These are phyloP conservation scores for Plebejus melissa DNA, from an alignment of 2,888 invertebrate species.

Conservation along the genomic window DNA sequence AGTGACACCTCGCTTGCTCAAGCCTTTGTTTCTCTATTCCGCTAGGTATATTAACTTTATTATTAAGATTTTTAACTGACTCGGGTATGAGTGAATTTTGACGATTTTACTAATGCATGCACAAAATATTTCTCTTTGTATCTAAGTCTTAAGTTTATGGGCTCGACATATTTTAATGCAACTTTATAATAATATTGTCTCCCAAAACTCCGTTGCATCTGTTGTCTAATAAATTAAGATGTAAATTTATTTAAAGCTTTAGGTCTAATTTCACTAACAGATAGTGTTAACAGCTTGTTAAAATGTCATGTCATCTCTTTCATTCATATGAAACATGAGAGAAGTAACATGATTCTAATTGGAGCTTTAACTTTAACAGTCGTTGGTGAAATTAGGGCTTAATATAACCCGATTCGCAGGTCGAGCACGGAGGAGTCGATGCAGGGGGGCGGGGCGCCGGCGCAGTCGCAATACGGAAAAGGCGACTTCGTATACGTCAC, in stretches of 20 bases:
- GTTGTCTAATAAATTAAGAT: neutral
- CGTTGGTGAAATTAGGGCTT: no score
- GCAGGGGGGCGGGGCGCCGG: constrained; percentile 63
- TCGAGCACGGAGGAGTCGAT: constrained; percentile 71
- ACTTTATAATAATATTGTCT: neutral
- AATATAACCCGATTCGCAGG: constrained; percentile 40
- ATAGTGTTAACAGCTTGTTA: no score
- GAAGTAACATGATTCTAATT: no score
- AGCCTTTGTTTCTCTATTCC: no score
- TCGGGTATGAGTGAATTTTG: neutral
- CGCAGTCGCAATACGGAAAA: constrained; percentile 63
- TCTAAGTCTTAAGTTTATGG: neutral
- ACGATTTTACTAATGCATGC: constrained; percentile 7
- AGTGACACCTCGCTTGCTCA: no score
- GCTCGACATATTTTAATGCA: neutral
- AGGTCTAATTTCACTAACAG: no score
- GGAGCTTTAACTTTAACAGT: no score
- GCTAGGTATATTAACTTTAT: neutral
- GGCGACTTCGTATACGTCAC: constrained; percentile 97
- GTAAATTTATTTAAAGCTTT: neutral
- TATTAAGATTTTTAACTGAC: neutral
- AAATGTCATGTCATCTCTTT: no score
- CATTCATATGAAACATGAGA: no score
- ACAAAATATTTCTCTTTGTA: neutral
- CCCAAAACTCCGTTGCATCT: neutral